Evolutionary conservation across 2,113 vertebrate genomes (phyloP), one percentile per base, ranked within the genome.

Genomic region (Saguinus imperator): DNA sequence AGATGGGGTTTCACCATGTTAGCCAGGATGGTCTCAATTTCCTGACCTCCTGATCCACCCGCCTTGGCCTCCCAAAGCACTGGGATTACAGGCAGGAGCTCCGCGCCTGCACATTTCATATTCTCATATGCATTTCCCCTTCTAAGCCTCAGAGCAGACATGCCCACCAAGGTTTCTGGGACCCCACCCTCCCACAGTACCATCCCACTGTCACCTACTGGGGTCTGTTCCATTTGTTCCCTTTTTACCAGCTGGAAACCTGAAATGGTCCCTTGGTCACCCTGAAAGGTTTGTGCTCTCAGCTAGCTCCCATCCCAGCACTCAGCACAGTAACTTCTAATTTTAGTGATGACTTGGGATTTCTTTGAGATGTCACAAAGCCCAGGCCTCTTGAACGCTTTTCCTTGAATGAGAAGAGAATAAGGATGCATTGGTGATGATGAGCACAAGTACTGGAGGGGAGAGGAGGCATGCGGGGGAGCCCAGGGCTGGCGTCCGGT

Each of bases 311-410:
- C 13, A 27, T 48, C 37, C 89, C 43, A 73, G 89, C 43, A 75
- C 92, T 88, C 90, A 32, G 75, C 25, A 52, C 88, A 66, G 83
- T n/a, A 86, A 83, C 94, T 76, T 94, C 96, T 96, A 95, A 95
- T 95, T 97, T 96, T 96, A 96, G 96, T 50, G 82, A 43, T 6
- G 32, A 92, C 95, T 97, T 84, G 5, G 92, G 94, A 79, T 58
- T 94, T 95, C 95, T 90, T 90, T 92, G 95, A 95, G 76, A 94
- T 97, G 92, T 93, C 81, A 96, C 87, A 97, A 94, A 95, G 87
- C 87, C 64, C 89, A 16, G 45, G 84, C 76, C 90, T 92, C 95
- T 87, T 87, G 79, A 97, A 95, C 55, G 87, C 79, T 94, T 84
- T 79, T 87, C 37, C 61, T 85, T 77, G 76, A 97, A 83, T 68